Conservation (phyloP, 2,113 vertebrate genomes). For the Tachycineta bicolor region DNA sequence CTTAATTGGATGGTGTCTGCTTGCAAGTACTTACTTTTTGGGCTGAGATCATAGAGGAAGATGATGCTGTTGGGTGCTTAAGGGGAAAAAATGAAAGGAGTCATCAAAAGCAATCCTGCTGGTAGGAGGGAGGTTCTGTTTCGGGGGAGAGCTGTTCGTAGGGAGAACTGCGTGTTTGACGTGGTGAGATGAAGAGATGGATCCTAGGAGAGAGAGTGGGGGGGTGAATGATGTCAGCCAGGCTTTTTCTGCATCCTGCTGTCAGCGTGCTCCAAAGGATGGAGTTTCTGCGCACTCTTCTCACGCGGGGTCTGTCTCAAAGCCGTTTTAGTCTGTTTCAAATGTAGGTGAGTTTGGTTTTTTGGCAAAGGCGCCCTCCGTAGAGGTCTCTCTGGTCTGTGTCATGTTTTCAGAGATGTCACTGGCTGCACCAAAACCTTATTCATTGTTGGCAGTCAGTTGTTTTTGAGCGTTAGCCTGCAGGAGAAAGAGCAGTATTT, state of each 20-base stretch:
- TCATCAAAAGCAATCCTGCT: slow-evolving; percentile 17
- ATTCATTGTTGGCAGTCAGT: neutral
- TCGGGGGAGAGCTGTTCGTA: neutral
- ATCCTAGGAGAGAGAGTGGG: neutral
- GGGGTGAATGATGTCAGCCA: slow-evolving; percentile 13
- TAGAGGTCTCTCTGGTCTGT: neutral
- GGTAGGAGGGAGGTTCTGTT: slow-evolving; percentile 9
- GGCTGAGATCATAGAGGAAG: neutral
- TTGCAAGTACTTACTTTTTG: neutral
- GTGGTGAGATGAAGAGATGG: neutral
- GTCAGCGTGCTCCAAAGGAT: neutral
- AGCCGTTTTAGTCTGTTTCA: neutral
- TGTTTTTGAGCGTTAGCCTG: neutral
- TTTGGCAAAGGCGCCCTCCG: neutral
- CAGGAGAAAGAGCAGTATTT: neutral
- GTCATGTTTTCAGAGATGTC: neutral
- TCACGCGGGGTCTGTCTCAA: neutral
- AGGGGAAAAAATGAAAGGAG: neutral
- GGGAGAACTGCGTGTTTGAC: neutral
- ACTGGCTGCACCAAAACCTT: neutral
- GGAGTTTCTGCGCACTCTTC: neutral
- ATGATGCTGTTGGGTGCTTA: slow-evolving; percentile 7
- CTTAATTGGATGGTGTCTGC: neutral
- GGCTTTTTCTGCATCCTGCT: neutral
- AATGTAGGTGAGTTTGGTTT: neutral